Conservation (phyloP, 2,888 invertebrate species). For the Marronus borbonicus region DNA sequence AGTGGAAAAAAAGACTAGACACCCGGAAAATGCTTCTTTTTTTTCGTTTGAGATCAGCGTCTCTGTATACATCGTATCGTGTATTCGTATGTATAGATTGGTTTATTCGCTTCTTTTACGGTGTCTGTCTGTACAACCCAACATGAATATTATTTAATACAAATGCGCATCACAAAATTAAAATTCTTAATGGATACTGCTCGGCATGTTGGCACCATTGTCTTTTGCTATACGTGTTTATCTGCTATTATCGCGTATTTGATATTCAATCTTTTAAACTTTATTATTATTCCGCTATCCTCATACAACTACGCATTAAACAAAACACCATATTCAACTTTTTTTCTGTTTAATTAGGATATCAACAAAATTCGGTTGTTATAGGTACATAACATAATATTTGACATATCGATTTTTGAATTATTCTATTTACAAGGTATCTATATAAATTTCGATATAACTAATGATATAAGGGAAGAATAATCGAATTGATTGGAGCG, state of each 20-base stretch:
- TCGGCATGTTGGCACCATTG: constrained; percentile 15
- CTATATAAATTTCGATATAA: too few relatives aligned
- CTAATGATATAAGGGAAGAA: too few relatives aligned
- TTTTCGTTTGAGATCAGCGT: constrained; percentile 32
- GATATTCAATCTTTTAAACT: constrained; percentile 4
- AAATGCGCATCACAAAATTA: constrained; percentile 20
- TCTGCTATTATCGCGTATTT: background rate
- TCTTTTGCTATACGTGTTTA: background rate
- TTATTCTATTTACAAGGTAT: too few relatives aligned
- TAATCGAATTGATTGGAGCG: too few relatives aligned
- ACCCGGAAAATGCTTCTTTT: constrained; percentile 54
- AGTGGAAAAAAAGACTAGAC: constrained; percentile 49
- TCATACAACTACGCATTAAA: too few relatives aligned
- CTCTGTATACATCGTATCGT: constrained; percentile 15
- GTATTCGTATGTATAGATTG: constrained; percentile 17
- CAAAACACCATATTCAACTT: too few relatives aligned
- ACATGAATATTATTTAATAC: background rate
- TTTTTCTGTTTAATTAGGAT: too few relatives aligned
- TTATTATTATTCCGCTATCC: background rate
- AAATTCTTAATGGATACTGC: constrained; percentile 19
- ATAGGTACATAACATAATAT: too few relatives aligned
- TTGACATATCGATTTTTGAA: too few relatives aligned
- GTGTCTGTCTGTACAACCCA: constrained; percentile 15
- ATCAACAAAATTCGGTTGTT: too few relatives aligned
- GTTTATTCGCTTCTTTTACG: constrained; percentile 20